phyloP scores from a whole-genome alignment of 2,888 invertebrate species.

The Anthophora plumipes region DNA sequence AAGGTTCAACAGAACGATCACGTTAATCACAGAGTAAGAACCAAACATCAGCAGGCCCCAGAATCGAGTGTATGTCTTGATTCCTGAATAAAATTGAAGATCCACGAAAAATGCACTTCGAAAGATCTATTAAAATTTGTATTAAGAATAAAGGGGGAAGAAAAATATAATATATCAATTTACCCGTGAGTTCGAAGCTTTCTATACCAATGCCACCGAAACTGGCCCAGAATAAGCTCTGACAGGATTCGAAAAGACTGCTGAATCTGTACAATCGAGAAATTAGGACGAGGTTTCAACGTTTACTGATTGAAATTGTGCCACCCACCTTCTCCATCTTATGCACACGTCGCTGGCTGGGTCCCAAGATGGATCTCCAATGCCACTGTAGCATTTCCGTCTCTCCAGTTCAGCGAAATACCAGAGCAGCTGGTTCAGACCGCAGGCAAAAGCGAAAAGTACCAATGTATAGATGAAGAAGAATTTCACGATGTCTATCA shows the following conservation, averaged over 20 bases:
- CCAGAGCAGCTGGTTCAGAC: conserved; percentile 96
- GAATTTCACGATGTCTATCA: conserved; percentile 96
- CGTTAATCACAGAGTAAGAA: conserved; percentile 97
- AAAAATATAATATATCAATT: background rate
- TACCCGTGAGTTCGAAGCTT: conserved; percentile 92
- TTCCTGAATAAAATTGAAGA: conserved; percentile 80
- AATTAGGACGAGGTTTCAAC: background rate
- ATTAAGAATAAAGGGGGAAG: no score
- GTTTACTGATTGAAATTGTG: conserved; percentile 15
- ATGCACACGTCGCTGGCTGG: conserved; percentile 91
- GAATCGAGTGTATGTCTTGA: conserved; percentile 96
- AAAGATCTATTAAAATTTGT: background rate
- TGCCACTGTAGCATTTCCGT: conserved; percentile 90
- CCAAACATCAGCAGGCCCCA: conserved; percentile 99
- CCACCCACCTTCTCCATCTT: conserved; percentile 91
- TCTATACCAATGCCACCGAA: conserved; percentile 96
- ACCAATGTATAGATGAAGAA: conserved; percentile 95
- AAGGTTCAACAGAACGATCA: conserved; percentile 96
- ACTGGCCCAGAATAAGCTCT: conserved; percentile 98
- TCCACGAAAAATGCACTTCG: background rate
- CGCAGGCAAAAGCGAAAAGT: conserved; percentile 96
- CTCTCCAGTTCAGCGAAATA: conserved; percentile 95
- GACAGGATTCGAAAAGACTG: conserved; percentile 97
- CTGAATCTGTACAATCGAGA: conserved; percentile 72
- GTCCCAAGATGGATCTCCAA: conserved; percentile 92